Evolutionary conservation across 2,113 vertebrate species (phyloP).

Genomic region (Chaenocephalus aceratus): DNA sequence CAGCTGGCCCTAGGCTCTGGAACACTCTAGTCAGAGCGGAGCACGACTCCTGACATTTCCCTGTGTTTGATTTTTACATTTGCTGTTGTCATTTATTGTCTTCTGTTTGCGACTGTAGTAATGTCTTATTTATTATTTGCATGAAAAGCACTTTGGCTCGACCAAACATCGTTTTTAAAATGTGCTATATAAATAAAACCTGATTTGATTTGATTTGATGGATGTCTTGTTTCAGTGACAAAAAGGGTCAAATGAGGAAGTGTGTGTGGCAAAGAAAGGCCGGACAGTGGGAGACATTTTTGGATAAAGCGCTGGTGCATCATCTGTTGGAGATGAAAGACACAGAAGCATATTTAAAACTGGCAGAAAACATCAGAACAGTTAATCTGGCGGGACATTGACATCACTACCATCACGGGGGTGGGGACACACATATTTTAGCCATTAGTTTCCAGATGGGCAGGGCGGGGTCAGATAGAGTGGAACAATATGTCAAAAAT

Average conservation of each 20-base stretch:
- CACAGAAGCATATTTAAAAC: conserved; percentile 16
- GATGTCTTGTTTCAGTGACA: not conserved
- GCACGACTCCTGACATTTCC: too few species aligned
- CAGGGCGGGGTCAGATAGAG: not conserved
- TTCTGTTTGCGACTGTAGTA: too few species aligned
- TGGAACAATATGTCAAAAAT: not conserved
- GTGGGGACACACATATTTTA: conserved; percentile 50
- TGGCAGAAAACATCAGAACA: conserved; percentile 21
- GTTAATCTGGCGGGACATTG: conserved; percentile 17
- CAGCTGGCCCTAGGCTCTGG: too few species aligned
- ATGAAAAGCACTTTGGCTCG: too few species aligned
- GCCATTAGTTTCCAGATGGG: conserved; percentile 51
- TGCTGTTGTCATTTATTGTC: too few species aligned
- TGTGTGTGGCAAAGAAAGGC: not conserved
- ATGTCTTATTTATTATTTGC: too few species aligned
- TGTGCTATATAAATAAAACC: too few species aligned
- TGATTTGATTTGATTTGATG: too few species aligned
- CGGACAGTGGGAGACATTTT: not conserved
- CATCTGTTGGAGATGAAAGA: conserved; percentile 56
- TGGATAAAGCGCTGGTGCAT: conserved; percentile 20
- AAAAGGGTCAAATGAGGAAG: conserved; percentile 11
- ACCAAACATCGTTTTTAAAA: too few species aligned
- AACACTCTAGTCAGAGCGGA: too few species aligned
- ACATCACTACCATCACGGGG: conserved; percentile 37
- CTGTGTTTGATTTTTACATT: too few species aligned